Conservation (phyloP, 2,888 invertebrate genomes). For the Thelaira solivaga region DNA sequence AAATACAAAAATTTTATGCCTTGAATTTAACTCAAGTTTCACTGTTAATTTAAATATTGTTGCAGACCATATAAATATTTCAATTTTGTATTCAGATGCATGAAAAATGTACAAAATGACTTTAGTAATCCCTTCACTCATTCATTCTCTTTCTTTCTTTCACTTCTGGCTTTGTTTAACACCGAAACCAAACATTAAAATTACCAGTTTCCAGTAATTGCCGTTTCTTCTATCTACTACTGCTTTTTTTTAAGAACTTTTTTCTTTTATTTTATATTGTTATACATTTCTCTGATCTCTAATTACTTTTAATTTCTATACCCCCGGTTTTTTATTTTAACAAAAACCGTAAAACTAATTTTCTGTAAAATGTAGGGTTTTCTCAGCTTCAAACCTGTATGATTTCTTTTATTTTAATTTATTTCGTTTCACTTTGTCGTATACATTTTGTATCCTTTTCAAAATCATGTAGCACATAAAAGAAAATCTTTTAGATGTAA, state of each 20-base stretch:
- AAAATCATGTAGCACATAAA: no score
- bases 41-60: neutral
- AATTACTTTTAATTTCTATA: conserved; percentile 11
- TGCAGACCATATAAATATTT: neutral
- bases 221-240: conserved; percentile 14
- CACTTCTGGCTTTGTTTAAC: conserved; percentile 16
- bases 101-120: neutral
- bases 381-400: neutral
- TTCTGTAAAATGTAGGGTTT: conserved; percentile 7
- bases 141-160: no score
- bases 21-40: neutral
- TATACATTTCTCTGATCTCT: conserved; percentile 22
- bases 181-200: conserved; percentile 23
- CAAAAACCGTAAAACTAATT: conserved; percentile 14
- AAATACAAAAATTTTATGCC: neutral
- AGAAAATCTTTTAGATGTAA: no score
- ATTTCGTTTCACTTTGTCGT: no score
- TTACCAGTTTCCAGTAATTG: conserved; percentile 21
- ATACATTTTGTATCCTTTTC: no score
- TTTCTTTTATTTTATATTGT: neutral
- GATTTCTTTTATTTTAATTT: no score
- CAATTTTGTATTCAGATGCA: neutral
- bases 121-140: neutral
- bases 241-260: conserved; percentile 4
- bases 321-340: neutral